phyloP scores from a whole-genome alignment of 2,113 vertebrate species.

The Cyanistes caeruleus region DNA sequence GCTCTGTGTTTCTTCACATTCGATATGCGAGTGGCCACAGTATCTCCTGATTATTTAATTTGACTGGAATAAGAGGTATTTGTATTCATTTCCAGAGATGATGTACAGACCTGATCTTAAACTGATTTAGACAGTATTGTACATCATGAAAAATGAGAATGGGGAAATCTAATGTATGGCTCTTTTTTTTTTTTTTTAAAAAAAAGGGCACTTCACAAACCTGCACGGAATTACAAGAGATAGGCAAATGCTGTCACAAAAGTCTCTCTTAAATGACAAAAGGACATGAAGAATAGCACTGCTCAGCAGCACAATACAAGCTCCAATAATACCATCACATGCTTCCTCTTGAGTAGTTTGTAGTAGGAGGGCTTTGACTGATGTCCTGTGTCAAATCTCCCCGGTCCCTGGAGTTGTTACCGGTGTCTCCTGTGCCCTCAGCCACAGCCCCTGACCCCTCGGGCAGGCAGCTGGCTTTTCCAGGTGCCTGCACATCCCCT shows the following conservation, averaged over 20 bases:
- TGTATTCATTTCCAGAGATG: slow-evolving; percentile 65
- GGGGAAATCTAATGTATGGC: slow-evolving; percentile 27
- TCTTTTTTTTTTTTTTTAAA: not conserved
- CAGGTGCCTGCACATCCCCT: not conserved
- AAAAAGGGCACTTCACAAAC: slow-evolving; percentile 17
- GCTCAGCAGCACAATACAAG: slow-evolving; percentile 44
- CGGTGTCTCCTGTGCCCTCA: not conserved
- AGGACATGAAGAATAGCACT: slow-evolving; percentile 38
- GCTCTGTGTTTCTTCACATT: not conserved
- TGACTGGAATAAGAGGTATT: slow-evolving; percentile 59
- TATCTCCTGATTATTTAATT: slow-evolving; percentile 60
- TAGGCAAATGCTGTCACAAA: slow-evolving; percentile 57
- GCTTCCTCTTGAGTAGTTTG: not conserved
- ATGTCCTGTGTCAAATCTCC: slow-evolving; percentile 34
- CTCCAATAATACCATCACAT: slow-evolving; percentile 23
- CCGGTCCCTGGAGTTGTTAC: not conserved
- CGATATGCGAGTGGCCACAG: not conserved
- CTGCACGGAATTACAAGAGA: slow-evolving; percentile 29
- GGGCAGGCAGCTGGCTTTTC: not conserved
- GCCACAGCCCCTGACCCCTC: not conserved
- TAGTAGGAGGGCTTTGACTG: slow-evolving; percentile 28
- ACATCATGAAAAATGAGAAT: slow-evolving; percentile 67
- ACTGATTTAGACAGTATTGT: slow-evolving; percentile 57
- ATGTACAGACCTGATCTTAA: slow-evolving; percentile 58
- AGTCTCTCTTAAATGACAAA: slow-evolving; percentile 63